Evolutionary conservation across 2,113 vertebrate genomes (phyloP).

Genomic region (Colistium nudipinnis): DNA sequence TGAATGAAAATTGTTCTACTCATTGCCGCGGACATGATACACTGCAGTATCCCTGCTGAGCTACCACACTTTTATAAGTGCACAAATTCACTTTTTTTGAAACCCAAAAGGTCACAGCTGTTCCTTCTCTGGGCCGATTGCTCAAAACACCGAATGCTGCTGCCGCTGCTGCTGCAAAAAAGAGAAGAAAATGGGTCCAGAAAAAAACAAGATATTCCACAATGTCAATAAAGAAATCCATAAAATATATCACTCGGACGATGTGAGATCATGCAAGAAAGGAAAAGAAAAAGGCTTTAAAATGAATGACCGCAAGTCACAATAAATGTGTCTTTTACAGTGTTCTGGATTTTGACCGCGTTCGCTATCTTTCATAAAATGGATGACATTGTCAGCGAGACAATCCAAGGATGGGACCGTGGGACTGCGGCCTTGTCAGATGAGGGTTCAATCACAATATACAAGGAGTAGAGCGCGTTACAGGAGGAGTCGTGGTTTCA

Average conservation of each 20-base stretch:
- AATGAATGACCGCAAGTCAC: conserved; percentile 42
- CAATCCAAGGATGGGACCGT: conserved; percentile 4
- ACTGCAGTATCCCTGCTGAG: conserved; percentile 55
- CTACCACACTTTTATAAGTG: conserved; percentile 49
- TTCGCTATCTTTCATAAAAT: conserved; percentile 39
- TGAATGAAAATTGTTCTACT: conserved; percentile 68
- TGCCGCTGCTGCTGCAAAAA: background rate
- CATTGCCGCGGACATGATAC: conserved; percentile 69
- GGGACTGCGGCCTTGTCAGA: conserved; percentile 6
- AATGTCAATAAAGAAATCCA: conserved; percentile 54
- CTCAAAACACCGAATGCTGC: conserved; percentile 20
- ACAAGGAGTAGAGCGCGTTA: background rate
- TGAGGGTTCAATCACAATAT: conserved; percentile 3
- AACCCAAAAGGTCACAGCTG: conserved; percentile 41
- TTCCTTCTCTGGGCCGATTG: conserved; percentile 29
- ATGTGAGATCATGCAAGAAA: conserved; percentile 53
- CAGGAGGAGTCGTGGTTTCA: background rate
- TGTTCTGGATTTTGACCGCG: conserved; percentile 27
- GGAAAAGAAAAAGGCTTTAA: conserved; percentile 40
- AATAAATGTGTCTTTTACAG: conserved; percentile 52
- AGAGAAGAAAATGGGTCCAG: conserved; percentile 18
- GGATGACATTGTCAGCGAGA: conserved; percentile 38
- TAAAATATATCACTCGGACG: conserved; percentile 52
- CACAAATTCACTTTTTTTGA: conserved; percentile 20
- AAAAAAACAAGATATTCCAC: conserved; percentile 49